phyloP scores from a whole-genome alignment of 2,797 vertebrate genomes.

The Chelonia mydas region DNA sequence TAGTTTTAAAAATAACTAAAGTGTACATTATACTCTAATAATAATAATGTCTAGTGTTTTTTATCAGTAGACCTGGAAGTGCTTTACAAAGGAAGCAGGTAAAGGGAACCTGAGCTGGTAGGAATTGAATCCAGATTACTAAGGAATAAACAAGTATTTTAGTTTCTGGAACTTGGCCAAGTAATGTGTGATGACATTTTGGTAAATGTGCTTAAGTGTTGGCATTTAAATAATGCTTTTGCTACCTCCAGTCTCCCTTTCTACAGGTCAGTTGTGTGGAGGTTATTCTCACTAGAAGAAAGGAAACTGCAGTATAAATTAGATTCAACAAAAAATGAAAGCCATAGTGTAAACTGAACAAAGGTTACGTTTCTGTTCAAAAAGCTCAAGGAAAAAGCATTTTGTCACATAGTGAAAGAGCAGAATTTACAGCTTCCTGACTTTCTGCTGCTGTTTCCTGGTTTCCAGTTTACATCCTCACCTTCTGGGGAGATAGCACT shows the following conservation, averaged over 20 bases:
- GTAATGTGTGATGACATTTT: background rate
- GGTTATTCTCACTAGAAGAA: background rate
- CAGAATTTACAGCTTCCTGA: slow-evolving; percentile 27
- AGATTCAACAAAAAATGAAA: slow-evolving; percentile 26
- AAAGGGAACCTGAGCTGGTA: background rate
- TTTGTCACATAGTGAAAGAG: slow-evolving; percentile 2
- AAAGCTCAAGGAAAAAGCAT: background rate
- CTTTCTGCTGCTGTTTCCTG: background rate
- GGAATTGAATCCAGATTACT: background rate
- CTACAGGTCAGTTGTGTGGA: background rate
- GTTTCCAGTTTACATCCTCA: background rate
- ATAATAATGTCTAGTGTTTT: too few relatives aligned
- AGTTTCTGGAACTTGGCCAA: background rate
- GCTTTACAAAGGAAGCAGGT: background rate
- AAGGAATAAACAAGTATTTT: background rate
- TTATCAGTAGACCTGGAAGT: background rate
- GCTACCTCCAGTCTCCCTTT: background rate
- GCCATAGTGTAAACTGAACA: slow-evolving; percentile 7
- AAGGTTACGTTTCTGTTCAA: slow-evolving; percentile 1
- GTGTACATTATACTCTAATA: background rate
- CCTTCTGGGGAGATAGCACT: accelerated
- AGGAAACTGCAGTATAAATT: background rate
- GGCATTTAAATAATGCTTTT: background rate
- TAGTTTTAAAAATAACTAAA: background rate
- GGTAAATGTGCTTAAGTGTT: accelerated